Evolutionary conservation across 2,888 invertebrate species (phyloP).

Genomic region (Parnassius mnemosyne): DNA sequence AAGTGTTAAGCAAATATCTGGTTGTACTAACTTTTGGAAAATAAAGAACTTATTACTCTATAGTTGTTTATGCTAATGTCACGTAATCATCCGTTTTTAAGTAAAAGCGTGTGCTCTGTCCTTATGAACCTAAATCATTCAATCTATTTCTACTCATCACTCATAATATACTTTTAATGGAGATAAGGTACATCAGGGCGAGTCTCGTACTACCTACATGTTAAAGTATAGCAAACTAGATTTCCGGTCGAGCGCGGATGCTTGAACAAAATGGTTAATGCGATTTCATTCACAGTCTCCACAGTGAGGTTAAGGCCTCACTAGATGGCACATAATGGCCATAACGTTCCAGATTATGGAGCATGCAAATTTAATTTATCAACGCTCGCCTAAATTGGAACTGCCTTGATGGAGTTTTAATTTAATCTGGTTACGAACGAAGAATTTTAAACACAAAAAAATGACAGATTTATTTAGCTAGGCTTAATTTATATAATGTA

Average conservation of each 20-base stretch:
- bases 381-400: conserved; percentile 16
- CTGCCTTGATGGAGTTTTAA: conserved; percentile 24
- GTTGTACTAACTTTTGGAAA: too few relatives aligned
- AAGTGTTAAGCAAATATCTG: too few relatives aligned
- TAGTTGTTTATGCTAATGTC: too few relatives aligned
- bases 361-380: conserved; percentile 22
- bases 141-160: conserved; percentile 2
- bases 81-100: too few relatives aligned
- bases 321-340: conserved; percentile 22
- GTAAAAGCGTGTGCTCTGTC: neutral
- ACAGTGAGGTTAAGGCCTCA: conserved; percentile 21
- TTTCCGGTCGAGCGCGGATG: conserved; percentile 27
- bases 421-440: conserved; percentile 11
- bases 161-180: conserved; percentile 5
- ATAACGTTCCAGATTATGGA: conserved; percentile 20
- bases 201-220: conserved; percentile 10
- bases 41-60: too few relatives aligned
- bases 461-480: too few relatives aligned
- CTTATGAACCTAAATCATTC: conserved; percentile 4
- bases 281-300: conserved; percentile 23
- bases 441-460: neutral
- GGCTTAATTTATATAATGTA: too few relatives aligned
- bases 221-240: conserved; percentile 18
- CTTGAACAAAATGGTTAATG: conserved; percentile 26
- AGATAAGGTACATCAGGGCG: neutral